These are phyloP conservation scores for Ochotona curzoniae DNA, from an alignment of 2,113 vertebrate genomes.

Conservation along the genomic window DNA sequence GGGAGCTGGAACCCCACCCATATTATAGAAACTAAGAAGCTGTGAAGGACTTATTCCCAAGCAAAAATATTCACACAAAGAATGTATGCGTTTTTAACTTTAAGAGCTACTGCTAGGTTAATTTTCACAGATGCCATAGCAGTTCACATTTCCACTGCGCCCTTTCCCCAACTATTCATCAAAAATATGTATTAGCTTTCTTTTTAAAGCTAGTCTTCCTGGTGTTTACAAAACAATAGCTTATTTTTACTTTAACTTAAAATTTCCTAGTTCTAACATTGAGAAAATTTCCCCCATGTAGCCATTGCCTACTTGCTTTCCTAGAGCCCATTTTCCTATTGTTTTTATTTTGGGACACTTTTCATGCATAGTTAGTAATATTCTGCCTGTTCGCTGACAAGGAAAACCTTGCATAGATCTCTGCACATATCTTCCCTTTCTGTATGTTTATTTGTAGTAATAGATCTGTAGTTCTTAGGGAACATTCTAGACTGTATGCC, in stretches of 20 bases:
- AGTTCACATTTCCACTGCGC: not conserved
- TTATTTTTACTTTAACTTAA: not conserved
- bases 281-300: not conserved
- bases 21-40: not conserved
- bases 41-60: not conserved
- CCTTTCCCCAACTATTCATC: not conserved
- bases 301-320: conserved; percentile 5
- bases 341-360: not conserved
- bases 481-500: not conserved
- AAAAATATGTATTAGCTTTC: not conserved
- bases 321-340: not conserved
- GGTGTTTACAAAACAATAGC: not conserved
- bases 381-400: not conserved
- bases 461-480: not conserved
- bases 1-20: not conserved
- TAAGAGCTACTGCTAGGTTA: not conserved
- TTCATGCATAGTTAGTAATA: not conserved
- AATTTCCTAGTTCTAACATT: not conserved
- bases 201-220: not conserved
- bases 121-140: not conserved
- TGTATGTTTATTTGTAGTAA: not conserved
- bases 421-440: not conserved
- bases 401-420: not conserved
- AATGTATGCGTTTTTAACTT: not conserved
- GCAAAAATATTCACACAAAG: not conserved